These are phyloP conservation scores for Drymodes brunneopygia DNA, from an alignment of 2,113 vertebrate genomes.

Conservation along the genomic window DNA sequence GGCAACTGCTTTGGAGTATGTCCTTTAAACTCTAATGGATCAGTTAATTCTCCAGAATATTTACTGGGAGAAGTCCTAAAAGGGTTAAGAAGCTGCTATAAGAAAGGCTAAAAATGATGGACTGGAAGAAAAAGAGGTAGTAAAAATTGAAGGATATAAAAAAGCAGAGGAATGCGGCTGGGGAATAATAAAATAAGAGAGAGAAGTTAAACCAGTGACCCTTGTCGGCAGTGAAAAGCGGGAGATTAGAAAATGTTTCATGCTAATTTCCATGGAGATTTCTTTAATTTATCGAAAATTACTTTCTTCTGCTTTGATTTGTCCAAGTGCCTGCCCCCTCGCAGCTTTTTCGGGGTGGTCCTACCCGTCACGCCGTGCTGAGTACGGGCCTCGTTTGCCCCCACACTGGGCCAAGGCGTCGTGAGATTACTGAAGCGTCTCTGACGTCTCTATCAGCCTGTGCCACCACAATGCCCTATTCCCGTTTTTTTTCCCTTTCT, in stretches of 20 bases:
- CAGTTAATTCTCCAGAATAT: constrained; percentile 49
- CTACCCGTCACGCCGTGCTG: constrained; percentile 83
- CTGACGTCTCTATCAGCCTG: constrained; percentile 93
- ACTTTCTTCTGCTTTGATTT: constrained; percentile 91
- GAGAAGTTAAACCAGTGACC: constrained; percentile 91
- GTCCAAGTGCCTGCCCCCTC: constrained; percentile 80
- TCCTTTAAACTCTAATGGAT: constrained; percentile 41
- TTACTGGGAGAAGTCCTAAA: constrained; percentile 40
- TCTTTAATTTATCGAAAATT: constrained; percentile 97
- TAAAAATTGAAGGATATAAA: constrained; percentile 68
- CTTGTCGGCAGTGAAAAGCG: constrained; percentile 91
- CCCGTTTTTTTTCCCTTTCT: constrained; percentile 21
- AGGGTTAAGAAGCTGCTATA: constrained; percentile 60
- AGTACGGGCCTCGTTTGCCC: constrained; percentile 78
- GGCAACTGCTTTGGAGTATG: neutral
- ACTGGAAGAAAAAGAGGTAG: constrained; percentile 46
- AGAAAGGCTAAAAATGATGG: constrained; percentile 51
- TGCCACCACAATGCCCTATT: constrained; percentile 76
- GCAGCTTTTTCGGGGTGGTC: constrained; percentile 87
- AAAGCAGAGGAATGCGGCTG: constrained; percentile 72
- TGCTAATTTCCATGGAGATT: constrained; percentile 99
- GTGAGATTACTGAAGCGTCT: constrained; percentile 87
- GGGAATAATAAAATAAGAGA: constrained; percentile 82
- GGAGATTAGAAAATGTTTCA: constrained; percentile 99
- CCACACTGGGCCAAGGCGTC: constrained; percentile 85